A percentile compares a stretch with the other conserved stretches of the same genome.
Evolutionary conservation across 2,888 invertebrate genomes (phyloP).

Genomic region (Xanthorhoe designata): DNA sequence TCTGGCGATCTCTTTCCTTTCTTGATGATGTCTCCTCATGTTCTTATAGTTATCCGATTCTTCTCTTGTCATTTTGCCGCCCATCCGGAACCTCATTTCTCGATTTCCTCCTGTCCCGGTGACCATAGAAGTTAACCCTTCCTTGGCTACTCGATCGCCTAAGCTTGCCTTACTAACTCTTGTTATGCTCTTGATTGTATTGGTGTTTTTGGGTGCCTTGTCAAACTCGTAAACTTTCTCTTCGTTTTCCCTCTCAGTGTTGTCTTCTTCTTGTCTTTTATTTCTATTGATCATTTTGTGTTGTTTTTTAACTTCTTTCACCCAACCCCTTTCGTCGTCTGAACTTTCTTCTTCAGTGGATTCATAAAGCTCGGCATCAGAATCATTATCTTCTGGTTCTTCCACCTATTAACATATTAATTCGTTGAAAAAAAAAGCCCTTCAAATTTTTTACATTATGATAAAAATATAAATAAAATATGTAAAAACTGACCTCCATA

Average conservation of each 20-base stretch:
- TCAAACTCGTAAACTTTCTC: slow-evolving; percentile 61
- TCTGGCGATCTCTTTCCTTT: slow-evolving; percentile 87
- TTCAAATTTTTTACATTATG: not conserved
- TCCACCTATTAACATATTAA: slow-evolving; percentile 56
- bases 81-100: slow-evolving; percentile 91
- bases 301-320: slow-evolving; percentile 92
- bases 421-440: not conserved
- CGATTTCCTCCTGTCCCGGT: slow-evolving; percentile 88
- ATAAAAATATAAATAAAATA: not conserved
- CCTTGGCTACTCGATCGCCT: slow-evolving; percentile 89
- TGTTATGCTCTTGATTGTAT: slow-evolving; percentile 78
- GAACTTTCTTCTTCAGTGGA: slow-evolving; percentile 85
- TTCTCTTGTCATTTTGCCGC: slow-evolving; percentile 75
- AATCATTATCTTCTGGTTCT: slow-evolving; percentile 73
- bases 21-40: slow-evolving; percentile 88
- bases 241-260: slow-evolving; percentile 48
- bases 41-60: slow-evolving; percentile 85
- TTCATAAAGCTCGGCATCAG: slow-evolving; percentile 82
- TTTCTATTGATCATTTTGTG: slow-evolving; percentile 86
- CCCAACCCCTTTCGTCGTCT: slow-evolving; percentile 93
- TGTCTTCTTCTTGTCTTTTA: slow-evolving; percentile 63
- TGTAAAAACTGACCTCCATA: slow-evolving; percentile 68
- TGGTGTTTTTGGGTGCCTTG: slow-evolving; percentile 82
- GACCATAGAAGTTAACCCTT: slow-evolving; percentile 80
- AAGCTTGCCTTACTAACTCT: slow-evolving; percentile 87